A percentile compares a stretch with the other conserved stretches of the same genome.
Evolutionary conservation across 1,140 invertebrate species (phyloP).

Genomic region (Littorina saxatilis): DNA sequence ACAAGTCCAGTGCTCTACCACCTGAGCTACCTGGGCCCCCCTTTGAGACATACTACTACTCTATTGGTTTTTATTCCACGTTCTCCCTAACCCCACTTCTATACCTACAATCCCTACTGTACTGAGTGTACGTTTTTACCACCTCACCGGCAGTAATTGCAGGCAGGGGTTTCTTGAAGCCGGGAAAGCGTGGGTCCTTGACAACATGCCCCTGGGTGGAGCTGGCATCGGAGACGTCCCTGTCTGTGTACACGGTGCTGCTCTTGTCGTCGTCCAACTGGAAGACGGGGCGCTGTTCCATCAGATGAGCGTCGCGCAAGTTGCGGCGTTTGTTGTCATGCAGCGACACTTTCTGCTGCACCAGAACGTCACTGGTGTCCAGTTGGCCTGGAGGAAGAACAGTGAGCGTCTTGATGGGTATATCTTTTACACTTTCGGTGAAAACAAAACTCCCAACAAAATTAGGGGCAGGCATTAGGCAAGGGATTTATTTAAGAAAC

Average conservation of each 20-base stretch:
- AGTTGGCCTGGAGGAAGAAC: conserved; percentile 31
- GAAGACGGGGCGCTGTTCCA: conserved; percentile 62
- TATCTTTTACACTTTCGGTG: too few species aligned
- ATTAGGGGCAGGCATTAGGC: too few species aligned
- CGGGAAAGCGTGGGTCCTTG: conserved; percentile 43
- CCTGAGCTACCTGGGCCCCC: too few species aligned
- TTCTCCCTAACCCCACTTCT: too few species aligned
- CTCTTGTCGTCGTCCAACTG: conserved; percentile 59
- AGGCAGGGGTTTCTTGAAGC: conserved; percentile 58
- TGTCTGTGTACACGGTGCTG: conserved; percentile 26
- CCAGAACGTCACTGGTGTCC: conserved; percentile 51
- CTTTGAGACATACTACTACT: too few species aligned
- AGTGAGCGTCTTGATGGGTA: too few species aligned
- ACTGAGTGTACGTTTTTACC: too few species aligned
- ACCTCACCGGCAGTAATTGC: conserved; percentile 40
- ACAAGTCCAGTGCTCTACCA: too few species aligned
- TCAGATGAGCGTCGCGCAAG: conserved; percentile 47
- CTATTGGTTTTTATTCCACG: too few species aligned
- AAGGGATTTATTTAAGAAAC: too few species aligned
- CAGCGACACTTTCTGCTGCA: conserved; percentile 62
- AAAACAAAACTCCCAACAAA: too few species aligned
- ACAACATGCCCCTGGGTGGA: conserved; percentile 51
- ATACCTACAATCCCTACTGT: too few species aligned
- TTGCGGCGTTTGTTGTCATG: conserved; percentile 53
- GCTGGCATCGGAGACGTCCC: conserved; percentile 42